phyloP scores from a whole-genome alignment of 92 coral and sea anemone species.

The Epizoanthus rinbou region DNA sequence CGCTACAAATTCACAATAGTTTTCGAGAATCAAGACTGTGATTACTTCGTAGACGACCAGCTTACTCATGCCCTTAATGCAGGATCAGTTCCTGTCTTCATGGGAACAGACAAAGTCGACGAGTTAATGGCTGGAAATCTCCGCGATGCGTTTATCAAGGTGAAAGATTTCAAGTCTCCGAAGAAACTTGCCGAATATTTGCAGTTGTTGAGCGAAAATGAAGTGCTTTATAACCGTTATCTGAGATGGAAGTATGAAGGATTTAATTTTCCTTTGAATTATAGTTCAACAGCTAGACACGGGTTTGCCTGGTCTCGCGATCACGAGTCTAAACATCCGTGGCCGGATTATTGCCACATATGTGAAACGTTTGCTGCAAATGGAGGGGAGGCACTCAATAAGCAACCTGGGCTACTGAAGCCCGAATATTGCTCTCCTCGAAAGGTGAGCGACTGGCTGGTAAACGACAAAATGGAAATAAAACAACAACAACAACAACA shows the following conservation, averaged over 20 bases:
- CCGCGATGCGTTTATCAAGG: conserved; percentile 51
- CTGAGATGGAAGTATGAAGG: conserved; percentile 68
- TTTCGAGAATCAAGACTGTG: conserved; percentile 66
- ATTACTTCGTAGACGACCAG: conserved; percentile 68
- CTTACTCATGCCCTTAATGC: conserved; percentile 63
- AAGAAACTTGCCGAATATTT: conserved; percentile 58
- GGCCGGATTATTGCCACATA: too few relatives aligned
- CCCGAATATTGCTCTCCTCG: too few relatives aligned
- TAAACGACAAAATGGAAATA: too few relatives aligned
- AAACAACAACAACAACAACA: too few relatives aligned
- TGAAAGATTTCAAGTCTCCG: conserved; percentile 58
- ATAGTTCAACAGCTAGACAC: neutral
- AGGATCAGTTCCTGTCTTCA: conserved; percentile 63
- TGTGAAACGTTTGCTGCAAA: too few relatives aligned
- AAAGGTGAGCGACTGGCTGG: too few relatives aligned
- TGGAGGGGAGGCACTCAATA: too few relatives aligned
- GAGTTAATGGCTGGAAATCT: conserved; percentile 64
- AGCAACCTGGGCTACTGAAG: too few relatives aligned
- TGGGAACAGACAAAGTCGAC: conserved; percentile 70
- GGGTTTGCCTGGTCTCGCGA: too few relatives aligned
- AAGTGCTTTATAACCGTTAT: conserved; percentile 50
- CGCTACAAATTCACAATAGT: conserved; percentile 62
- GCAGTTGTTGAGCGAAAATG: conserved; percentile 42
- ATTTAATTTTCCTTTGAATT: conserved; percentile 28
- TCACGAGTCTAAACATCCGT: too few relatives aligned